phyloP scores from a whole-genome alignment of 2,113 vertebrate species.

The Charina bottae region DNA sequence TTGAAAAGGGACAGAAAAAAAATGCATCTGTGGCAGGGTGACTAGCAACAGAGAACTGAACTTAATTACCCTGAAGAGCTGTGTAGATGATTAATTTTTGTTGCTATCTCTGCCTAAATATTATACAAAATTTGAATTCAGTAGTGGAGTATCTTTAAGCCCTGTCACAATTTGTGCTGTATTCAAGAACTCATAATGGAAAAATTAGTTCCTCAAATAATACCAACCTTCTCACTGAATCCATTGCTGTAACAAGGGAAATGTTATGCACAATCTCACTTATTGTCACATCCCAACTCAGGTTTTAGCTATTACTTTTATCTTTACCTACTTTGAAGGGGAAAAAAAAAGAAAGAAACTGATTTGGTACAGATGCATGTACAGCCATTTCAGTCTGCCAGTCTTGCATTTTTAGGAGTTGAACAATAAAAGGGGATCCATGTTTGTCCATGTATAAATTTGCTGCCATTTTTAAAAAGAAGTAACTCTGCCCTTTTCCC shows the following conservation, averaged over 20 bases:
- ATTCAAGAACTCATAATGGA: not conserved
- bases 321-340: not conserved
- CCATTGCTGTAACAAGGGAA: not conserved
- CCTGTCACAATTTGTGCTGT: not conserved
- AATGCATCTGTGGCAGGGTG: too few relatives aligned
- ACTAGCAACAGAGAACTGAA: not conserved
- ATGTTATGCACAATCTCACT: not conserved
- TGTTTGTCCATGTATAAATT: not conserved
- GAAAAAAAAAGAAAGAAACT: not conserved
- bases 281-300: not conserved
- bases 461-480: not conserved
- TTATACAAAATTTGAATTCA: not conserved
- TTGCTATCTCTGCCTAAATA: not conserved
- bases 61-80: not conserved
- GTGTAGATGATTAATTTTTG: not conserved
- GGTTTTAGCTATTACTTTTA: not conserved
- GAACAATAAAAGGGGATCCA: not conserved
- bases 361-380: not conserved
- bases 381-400: not conserved
- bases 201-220: not conserved
- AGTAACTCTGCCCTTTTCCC: not conserved
- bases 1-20: not conserved
- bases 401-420: not conserved
- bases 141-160: not conserved
- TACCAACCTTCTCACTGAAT: not conserved